A percentile compares a stretch with the other conserved stretches of the same genome.
These are phyloP conservation scores for Hoplias malabaricus DNA, from an alignment of 2,113 vertebrate genomes.

Conservation along the genomic window DNA sequence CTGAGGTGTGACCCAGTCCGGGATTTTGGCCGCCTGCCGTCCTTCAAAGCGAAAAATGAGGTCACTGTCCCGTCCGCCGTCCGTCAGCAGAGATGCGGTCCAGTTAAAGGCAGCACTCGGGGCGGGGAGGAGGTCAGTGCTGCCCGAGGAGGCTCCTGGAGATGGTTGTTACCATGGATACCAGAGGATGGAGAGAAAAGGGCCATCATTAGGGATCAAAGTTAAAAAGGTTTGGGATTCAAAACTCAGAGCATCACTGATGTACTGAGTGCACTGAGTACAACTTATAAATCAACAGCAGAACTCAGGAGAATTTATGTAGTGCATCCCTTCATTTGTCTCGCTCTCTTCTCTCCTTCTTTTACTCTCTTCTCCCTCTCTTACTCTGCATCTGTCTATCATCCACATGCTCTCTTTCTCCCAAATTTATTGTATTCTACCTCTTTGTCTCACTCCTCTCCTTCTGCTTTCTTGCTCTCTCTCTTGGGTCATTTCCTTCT, in stretches of 20 bases:
- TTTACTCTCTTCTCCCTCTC: background rate
- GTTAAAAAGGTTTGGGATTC: background rate
- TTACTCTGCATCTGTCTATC: no score
- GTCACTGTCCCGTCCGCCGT: constrained; percentile 81
- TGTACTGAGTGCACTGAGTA: no score
- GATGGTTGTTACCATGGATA: constrained; percentile 32
- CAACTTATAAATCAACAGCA: no score
- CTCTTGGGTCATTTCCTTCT: no score
- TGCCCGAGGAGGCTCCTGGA: constrained; percentile 90
- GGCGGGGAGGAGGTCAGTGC: constrained; percentile 90
- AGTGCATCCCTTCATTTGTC: constrained; percentile 33
- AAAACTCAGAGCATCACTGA: background rate
- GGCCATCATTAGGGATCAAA: background rate
- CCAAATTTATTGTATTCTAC: no score
- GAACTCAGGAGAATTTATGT: no score
- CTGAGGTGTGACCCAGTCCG: constrained; percentile 89
- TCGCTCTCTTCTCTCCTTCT: background rate
- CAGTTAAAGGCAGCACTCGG: constrained; percentile 85
- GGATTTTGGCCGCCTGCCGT: constrained; percentile 92
- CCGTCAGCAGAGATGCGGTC: constrained; percentile 86
- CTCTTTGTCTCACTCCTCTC: background rate
- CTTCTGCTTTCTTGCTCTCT: no score
- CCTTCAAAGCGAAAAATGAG: constrained; percentile 95
- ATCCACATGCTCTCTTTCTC: no score
- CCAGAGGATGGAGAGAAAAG: constrained; percentile 30